Evolutionary conservation across 2,888 invertebrate species (phyloP), one percentile per base, ranked within the genome.

Genomic region (Chaitophorus viminalis): DNA sequence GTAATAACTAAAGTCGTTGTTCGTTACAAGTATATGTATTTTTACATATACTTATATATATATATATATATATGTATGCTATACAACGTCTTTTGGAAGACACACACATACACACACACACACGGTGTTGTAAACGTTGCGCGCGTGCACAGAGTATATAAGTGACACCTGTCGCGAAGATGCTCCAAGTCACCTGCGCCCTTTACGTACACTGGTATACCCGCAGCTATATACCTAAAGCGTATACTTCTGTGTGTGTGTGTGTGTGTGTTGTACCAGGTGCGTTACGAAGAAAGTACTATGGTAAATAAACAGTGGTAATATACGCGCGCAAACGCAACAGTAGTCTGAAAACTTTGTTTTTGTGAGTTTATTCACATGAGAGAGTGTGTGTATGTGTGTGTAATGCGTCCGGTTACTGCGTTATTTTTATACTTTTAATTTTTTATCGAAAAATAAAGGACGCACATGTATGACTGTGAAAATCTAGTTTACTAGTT

Each of bases 111-210:
- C 72, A 25, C 72, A 31, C 54, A 54, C 70, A 29, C 68, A 33
- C 39, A 31, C 68, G 75, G 65, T 36, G 65, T 8, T 9, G 72
- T 11, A 21, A 17, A 33, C 31, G 33, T 4, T 33, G 18, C 70
- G 31, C 82, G 82, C 74, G 72, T 82, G 82, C 82, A 21, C 36
- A 54, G 82, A 74, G 74, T 60, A 18, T 60, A 74, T 74, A 82
- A 65, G 72, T 72, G 86, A 86, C 86, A 86, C 86, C 86, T 86
- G 86, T 86, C 86, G 86, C 77, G 31, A 68, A 25, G 78, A 79
- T 11, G 46, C 3, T 46, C 46, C n/a, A 86, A 86, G 79, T 86
- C 86, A 86, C 86, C 86, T 86, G 86, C 86, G 79, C 79, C 72
- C 70, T 54, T 79, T 79, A 31, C 29, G 33, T 18, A 83, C 25